phyloP scores from a whole-genome alignment of 30 jellyfish, hydroid and myxozoan genomes.

The Euphysa ruthae region DNA sequence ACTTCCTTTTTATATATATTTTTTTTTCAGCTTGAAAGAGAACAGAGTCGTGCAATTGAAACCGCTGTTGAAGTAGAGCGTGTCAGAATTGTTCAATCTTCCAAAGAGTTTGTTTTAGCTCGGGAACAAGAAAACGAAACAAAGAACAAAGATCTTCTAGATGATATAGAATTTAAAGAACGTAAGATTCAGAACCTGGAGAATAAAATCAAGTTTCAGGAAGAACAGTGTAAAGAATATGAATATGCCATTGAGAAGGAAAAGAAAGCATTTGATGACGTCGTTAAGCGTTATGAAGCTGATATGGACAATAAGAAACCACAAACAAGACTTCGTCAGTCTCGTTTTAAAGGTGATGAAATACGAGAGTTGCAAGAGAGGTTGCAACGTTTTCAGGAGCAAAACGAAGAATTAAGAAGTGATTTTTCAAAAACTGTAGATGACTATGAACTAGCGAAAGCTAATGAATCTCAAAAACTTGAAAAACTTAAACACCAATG shows the following conservation, averaged over 20 bases:
- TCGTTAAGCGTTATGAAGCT: slow-evolving; percentile 11
- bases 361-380: slow-evolving; percentile 12
- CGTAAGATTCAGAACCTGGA: slow-evolving; percentile 15
- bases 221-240: slow-evolving; percentile 16
- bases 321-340: not conserved
- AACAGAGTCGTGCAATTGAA: slow-evolving; percentile 7
- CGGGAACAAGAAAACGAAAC: slow-evolving; percentile 27
- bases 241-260: slow-evolving; percentile 2
- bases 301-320: not conserved
- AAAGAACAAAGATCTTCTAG: slow-evolving; percentile 8
- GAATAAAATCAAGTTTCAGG: slow-evolving; percentile 5
- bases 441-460: slow-evolving; percentile 15
- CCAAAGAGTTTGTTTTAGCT: slow-evolving; percentile 21
- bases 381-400: slow-evolving; percentile 1
- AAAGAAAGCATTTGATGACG: not conserved
- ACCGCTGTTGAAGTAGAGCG: slow-evolving; percentile 33
- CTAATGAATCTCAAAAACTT: slow-evolving; percentile 11
- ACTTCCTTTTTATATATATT: too few relatives aligned
- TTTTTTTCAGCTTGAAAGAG: slow-evolving; percentile 25
- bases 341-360: slow-evolving; percentile 11
- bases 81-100: slow-evolving; percentile 18
- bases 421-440: slow-evolving; percentile 16
- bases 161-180: slow-evolving; percentile 19
- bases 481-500: slow-evolving; percentile 18
- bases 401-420: slow-evolving; percentile 10